Conservation (phyloP, 1,140 invertebrate species). For the Tribolium castaneum region DNA sequence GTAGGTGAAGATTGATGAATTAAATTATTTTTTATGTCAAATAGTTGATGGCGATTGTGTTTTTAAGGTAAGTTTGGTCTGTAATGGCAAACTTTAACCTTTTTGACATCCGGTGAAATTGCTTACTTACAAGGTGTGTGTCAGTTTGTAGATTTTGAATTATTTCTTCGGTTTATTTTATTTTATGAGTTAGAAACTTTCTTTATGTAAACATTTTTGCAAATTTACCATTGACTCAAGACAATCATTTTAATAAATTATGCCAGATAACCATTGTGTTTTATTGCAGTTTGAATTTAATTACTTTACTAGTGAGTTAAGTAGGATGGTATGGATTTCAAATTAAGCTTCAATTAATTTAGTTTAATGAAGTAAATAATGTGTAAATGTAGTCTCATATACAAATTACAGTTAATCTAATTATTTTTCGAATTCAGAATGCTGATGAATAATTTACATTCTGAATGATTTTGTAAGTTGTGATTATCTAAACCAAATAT, state of each 20-base stretch:
- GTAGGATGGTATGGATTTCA: no score
- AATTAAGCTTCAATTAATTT: no score
- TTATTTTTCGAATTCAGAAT: background rate
- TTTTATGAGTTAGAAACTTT: conserved; percentile 8
- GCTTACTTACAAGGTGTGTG: conserved; percentile 4
- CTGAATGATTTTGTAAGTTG: background rate
- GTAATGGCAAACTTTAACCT: conserved; percentile 1
- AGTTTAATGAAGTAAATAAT: no score
- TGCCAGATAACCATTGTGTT: background rate
- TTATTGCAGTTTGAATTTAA: no score
- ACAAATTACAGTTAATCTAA: background rate
- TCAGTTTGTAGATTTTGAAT: conserved; percentile 1
- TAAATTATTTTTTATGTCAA: background rate
- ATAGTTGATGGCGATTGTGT: background rate
- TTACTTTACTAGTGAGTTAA: no score
- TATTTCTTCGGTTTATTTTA: background rate
- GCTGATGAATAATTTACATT: background rate
- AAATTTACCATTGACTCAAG: background rate
- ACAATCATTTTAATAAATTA: background rate
- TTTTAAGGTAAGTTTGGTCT: background rate
- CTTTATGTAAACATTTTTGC: background rate
- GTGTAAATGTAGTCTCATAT: no score
- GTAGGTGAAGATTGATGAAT: background rate
- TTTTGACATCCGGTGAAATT: conserved; percentile 31
- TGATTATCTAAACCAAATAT: background rate